Conservation (phyloP, 2,113 vertebrate species). For the Hystrix brachyura region DNA sequence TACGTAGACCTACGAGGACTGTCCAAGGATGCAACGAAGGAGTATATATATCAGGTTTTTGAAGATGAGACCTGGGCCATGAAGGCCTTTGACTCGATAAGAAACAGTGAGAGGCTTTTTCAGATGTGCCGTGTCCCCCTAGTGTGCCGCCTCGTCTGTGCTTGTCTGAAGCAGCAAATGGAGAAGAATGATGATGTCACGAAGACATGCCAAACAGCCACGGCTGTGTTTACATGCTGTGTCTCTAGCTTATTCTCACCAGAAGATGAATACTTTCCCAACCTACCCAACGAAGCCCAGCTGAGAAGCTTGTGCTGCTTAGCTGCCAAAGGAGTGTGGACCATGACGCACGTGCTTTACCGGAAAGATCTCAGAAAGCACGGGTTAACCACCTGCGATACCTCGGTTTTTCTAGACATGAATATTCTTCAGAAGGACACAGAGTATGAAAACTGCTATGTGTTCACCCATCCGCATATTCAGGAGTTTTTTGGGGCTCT, state of each 20-base stretch:
- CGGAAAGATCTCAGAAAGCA: conserved; percentile 68
- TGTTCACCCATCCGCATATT: conserved; percentile 81
- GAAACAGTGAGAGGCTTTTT: conserved; percentile 67
- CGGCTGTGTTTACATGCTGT: conserved; percentile 74
- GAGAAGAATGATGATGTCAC: neutral
- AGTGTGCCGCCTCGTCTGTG: conserved; percentile 56
- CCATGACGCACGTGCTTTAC: conserved; percentile 73
- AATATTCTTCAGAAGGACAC: conserved; percentile 78
- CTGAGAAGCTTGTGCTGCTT: conserved; percentile 72
- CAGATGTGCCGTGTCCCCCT: conserved; percentile 67
- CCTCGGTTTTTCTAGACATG: conserved; percentile 67
- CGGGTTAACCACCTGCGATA: conserved; percentile 61
- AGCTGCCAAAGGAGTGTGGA: conserved; percentile 71
- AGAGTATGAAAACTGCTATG: conserved; percentile 77
- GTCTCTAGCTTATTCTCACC: conserved; percentile 61
- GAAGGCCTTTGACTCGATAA: conserved; percentile 31
- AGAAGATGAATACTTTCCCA: neutral
- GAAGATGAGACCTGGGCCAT: neutral
- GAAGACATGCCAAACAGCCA: conserved; percentile 53
- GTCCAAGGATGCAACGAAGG: conserved; percentile 27
- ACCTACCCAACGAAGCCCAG: neutral
- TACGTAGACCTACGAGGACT: conserved; percentile 75
- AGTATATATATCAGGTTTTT: conserved; percentile 75
- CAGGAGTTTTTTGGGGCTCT: conserved; percentile 85
- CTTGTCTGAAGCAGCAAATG: conserved; percentile 72